Evolutionary conservation across 2,797 vertebrate genomes (phyloP), one percentile per base, ranked within the genome.

Genomic region (Dicrostonyx torquatus): DNA sequence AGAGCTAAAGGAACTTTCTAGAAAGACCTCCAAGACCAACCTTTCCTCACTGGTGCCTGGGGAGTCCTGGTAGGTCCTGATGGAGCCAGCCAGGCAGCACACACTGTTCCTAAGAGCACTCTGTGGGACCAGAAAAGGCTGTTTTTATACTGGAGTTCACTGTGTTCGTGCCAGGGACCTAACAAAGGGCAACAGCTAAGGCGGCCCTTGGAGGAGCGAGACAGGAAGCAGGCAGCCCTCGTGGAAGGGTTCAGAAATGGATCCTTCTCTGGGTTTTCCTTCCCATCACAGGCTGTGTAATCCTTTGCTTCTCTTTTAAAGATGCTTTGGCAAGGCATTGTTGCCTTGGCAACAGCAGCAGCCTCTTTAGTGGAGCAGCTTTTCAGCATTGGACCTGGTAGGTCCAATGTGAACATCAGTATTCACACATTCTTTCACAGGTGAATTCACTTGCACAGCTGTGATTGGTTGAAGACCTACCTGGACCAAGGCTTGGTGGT

Each of bases 21-120:
- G 95, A 94, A 96, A 89, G 37, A 43, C 68, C 75, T 94, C 48
- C 48, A 92, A 90, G 72, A 91, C 85, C 43, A 87, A 10, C 58
- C 79, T 79, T 31, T 90, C 90, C 45, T 50, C 76, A 48, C 24
- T 88, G 82, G 64, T 26, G 3, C 78, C 77, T 73, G 15, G n/a
- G 5, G 73, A 58, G 37, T 92, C 66, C 17, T 11, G 0, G 10
- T 20, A 72, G 62, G 37, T 89, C 50, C 12, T 10, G 1, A 6
- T 72, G 15, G 90, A 97, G 58, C 58, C 79, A 91, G 45, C 7
- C 1, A 5, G 20, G 45, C 31, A 77, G 62, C 75, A 72, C 17
- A 48, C 66, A 58, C 18, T 37, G 15, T 90, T 85, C 90, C 77
- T 14, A 2, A 77, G 78, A 17, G 45, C 31, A 77, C 24, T 40